Percentiles rank a stretch among this genome's conserved stretches.
Conservation (phyloP, 2,888 invertebrate genomes). For the Pyrrhosoma nymphula region DNA sequence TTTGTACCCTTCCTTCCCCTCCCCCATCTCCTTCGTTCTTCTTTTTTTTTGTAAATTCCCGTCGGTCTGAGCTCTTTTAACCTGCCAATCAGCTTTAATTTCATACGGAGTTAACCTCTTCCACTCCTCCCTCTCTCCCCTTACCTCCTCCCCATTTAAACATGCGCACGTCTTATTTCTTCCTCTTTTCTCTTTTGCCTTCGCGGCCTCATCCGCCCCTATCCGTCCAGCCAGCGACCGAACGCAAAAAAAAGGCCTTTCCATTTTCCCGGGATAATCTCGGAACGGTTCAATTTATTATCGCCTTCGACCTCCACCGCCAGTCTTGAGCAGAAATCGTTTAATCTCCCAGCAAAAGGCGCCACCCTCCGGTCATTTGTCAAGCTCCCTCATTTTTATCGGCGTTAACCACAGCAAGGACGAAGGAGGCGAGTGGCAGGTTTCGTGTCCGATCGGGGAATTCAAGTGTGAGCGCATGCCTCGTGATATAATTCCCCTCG, state of each 20-base stretch:
- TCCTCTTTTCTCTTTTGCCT: no score
- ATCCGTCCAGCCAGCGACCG: neutral
- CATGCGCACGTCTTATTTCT: no score
- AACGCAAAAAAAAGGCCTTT: neutral
- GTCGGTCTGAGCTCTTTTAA: neutral
- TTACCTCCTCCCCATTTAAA: no score
- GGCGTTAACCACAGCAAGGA: neutral
- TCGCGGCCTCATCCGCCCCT: no score
- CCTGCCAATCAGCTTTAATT: neutral
- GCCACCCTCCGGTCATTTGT: constrained; percentile 22
- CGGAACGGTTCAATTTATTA: constrained; percentile 19
- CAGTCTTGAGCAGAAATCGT: neutral
- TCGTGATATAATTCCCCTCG: neutral
- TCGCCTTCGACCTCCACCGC: neutral
- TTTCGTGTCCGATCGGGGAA: neutral
- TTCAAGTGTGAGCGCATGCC: neutral
- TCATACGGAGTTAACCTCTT: neutral
- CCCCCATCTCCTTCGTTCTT: neutral
- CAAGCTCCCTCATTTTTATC: constrained; percentile 20
- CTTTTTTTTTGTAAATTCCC: neutral
- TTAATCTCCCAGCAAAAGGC: neutral
- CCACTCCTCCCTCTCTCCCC: neutral
- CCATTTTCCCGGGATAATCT: constrained; percentile 2
- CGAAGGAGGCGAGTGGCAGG: neutral
- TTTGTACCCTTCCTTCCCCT: neutral